Base-by-base conservation (phyloP, 2,888 invertebrate genomes). In the Hyppa rectilinea region DNA sequence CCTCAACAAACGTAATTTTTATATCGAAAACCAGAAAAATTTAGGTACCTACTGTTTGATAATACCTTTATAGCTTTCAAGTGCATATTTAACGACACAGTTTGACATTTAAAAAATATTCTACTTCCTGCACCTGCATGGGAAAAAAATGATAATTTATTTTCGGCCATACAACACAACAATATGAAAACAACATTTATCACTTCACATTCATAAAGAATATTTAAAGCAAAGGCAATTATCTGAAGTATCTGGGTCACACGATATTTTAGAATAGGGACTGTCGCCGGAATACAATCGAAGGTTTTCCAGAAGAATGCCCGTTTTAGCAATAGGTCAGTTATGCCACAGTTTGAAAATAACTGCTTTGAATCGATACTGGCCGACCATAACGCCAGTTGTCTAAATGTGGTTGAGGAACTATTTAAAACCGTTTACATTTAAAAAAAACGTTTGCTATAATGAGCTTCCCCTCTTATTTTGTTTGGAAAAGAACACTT, bases 241-340 rank as follows among this genome's bases (percentile, higher is more conserved):
- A 64, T 50, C n/a, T 14, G 34, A 12, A 23, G 12, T 61, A 79
- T 58, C n/a, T 79, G 23, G 78, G 78, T 79, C 75, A 80, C 66
- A 71, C 63, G 52, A 31, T 79, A 79, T 76, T 80, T 79, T 61
- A 67, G 56, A 55, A 58, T 65, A 68, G 71, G 76, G n/a, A 76
- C 64, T 68, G 72, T 80, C 76, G 50, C 29, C 31, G 47, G 40
- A 67, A 71, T 26, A 78, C 68, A 69, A 63, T 61, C 49, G 59
- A 31, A 43, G 50, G 53, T 64, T 64, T 59, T 67, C 52, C 38
- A 65, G 49, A 69, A 71, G 58, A 66, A 67, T 47, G 20, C 7
- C 34, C 43, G 55, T 45, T 66, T 71, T 60, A 75, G 60, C 38
- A 52, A 38, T 52, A 14, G 31, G 45, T 38, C 26, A 52, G n/a